Evolutionary conservation across 2,113 vertebrate genomes (phyloP).

Genomic region (Mesoclemmys tuberculata): DNA sequence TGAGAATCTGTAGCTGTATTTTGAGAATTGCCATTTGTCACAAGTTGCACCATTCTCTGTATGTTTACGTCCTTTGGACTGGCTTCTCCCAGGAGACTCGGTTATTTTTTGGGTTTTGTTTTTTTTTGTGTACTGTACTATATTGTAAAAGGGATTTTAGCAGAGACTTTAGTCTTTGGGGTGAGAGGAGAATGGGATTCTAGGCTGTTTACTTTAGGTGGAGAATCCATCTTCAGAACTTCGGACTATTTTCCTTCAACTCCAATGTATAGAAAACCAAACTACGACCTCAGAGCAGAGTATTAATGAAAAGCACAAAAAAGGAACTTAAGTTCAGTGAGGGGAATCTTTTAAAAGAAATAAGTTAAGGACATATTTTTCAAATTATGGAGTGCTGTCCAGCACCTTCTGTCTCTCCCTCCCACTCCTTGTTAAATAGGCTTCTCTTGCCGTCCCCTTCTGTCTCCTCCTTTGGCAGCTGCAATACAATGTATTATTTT

Average conservation of each 20-base stretch:
- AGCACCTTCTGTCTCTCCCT: slow-evolving; percentile 80
- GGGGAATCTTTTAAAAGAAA: slow-evolving; percentile 82
- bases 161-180: slow-evolving; percentile 92
- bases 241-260: slow-evolving; percentile 92
- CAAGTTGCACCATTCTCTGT: slow-evolving; percentile 92
- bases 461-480: slow-evolving; percentile 81
- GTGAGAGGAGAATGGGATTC: slow-evolving; percentile 86
- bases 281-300: slow-evolving; percentile 99
- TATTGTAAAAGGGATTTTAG: slow-evolving; percentile 99
- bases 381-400: slow-evolving; percentile 80
- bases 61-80: slow-evolving; percentile 91
- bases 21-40: slow-evolving; percentile 86
- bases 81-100: slow-evolving; percentile 89
- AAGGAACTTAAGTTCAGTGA: slow-evolving; percentile 91
- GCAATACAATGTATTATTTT: slow-evolving; percentile 81
- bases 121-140: slow-evolving; percentile 93
- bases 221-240: slow-evolving; percentile 87
- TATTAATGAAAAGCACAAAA: slow-evolving; percentile 99
- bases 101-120: slow-evolving; percentile 77
- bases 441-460: slow-evolving; percentile 63
- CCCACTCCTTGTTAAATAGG: slow-evolving; percentile 73
- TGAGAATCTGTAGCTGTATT: slow-evolving; percentile 85
- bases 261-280: slow-evolving; percentile 99
- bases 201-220: slow-evolving; percentile 94
- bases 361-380: slow-evolving; percentile 81